These are phyloP conservation scores for Caenorhabditis remanei DNA, from an alignment of 1,140 invertebrate genomes.

Conservation along the genomic window DNA sequence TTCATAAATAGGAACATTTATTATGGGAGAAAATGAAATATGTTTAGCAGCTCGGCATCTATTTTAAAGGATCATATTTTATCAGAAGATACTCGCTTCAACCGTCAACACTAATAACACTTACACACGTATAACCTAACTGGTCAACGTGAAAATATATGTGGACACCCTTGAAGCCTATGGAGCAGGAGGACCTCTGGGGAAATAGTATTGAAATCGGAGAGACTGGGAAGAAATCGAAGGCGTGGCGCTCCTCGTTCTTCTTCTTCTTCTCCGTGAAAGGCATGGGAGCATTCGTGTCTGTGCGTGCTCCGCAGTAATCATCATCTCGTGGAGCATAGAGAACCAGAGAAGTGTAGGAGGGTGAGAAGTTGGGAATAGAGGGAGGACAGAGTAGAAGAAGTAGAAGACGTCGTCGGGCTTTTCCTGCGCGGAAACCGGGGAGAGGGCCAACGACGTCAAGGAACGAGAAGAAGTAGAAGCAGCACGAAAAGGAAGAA, in stretches of 20 bases:
- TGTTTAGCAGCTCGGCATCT: no score
- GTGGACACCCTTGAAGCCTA: conserved; percentile 33
- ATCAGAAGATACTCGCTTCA: no score
- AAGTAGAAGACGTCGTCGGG: conserved; percentile 46
- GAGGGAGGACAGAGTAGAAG: background rate
- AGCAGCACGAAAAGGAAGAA: conserved; percentile 6
- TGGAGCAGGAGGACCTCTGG: background rate
- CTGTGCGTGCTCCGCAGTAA: conserved; percentile 45
- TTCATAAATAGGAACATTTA: no score
- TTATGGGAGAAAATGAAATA: no score
- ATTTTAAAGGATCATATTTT: no score
- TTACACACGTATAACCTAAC: conserved; percentile 32
- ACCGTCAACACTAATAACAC: background rate
- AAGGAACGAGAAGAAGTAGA: conserved; percentile 4
- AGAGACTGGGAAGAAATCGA: conserved; percentile 24
- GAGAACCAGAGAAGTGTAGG: conserved; percentile 10
- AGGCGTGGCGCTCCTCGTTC: conserved; percentile 47
- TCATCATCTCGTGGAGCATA: background rate
- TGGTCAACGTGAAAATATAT: conserved; percentile 44
- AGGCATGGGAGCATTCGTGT: background rate
- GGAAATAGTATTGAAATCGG: background rate
- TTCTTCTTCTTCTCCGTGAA: background rate
- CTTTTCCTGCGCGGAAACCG: conserved; percentile 42
- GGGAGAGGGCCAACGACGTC: conserved; percentile 1
- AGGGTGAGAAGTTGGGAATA: conserved; percentile 50